Evolutionary conservation across 2,113 vertebrate genomes (phyloP), one percentile per base, ranked within the genome.

Genomic region (Xiphophorus couchianus): DNA sequence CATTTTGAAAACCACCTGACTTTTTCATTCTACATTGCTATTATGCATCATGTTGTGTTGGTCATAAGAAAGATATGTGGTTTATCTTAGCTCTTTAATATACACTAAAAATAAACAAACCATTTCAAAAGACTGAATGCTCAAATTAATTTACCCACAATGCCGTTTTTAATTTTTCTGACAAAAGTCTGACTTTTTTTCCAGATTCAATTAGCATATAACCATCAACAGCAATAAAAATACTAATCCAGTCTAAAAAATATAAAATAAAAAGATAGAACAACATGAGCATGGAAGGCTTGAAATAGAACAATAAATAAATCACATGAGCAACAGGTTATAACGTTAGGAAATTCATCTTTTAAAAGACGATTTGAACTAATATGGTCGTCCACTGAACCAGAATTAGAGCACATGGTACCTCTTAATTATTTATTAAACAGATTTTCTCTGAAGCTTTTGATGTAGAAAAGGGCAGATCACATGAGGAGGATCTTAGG

Each of bases 401-500:
- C 1, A 25, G 48, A 51, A 51, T 51, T 51, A 51, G 48, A 51
- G 7, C 48, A 51, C 2, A 2, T 8, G 19, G 48, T 51, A 17
- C 48, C 48, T 25, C 19, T 51, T 22, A 51, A 22, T 51, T 22
- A 51, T 22, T 51, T 51, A 51, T 51, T 13, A 42, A 42, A 51
- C 48, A 51, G 62, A 74, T 73, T 58, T 71, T 71, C 63, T 11
- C 68, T 65, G 30, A 76, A 81, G 68, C 1, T 31, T 62, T 35
- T 71, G 66, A 82, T 35, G 65, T 64, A 22, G 8, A 79, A 73
- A 75, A 7, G 58, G 28, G 51, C 35, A 28, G 78, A 62, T 66
- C 39, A 68, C 6, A 62, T 64, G 42, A 63, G 14, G 62, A 37
- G 4, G 22, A 33, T 62, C 69, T 30, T 62, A 63, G 42, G 3